phyloP scores from a whole-genome alignment of 2,113 vertebrate genomes.

The Labrus mixtus region DNA sequence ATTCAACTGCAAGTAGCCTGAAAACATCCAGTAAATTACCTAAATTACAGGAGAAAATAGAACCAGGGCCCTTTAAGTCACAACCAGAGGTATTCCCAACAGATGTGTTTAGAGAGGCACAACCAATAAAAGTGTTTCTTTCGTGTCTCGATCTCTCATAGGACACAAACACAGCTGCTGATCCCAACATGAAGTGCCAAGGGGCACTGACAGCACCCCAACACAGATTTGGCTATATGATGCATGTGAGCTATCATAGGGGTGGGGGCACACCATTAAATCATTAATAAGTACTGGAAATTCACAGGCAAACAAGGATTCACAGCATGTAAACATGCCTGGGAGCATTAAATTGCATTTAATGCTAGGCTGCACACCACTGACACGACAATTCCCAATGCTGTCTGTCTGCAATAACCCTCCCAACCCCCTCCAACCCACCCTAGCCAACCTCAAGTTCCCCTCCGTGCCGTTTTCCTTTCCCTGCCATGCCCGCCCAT shows the following conservation, averaged over 20 bases:
- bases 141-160: neutral
- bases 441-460: slow-evolving; percentile 49
- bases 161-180: slow-evolving; percentile 27
- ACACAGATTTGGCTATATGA: slow-evolving; percentile 31
- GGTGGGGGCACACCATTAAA: slow-evolving; percentile 43
- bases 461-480: slow-evolving; percentile 30
- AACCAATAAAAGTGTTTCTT: slow-evolving; percentile 15
- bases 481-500: slow-evolving; percentile 11
- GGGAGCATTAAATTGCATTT: slow-evolving; percentile 74
- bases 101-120: slow-evolving; percentile 42
- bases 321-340: slow-evolving; percentile 56
- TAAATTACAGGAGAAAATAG: slow-evolving; percentile 70
- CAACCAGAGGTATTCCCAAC: slow-evolving; percentile 47
- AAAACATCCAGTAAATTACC: slow-evolving; percentile 66
- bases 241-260: slow-evolving; percentile 20
- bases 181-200: slow-evolving; percentile 14
- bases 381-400: slow-evolving; percentile 60
- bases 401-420: slow-evolving; percentile 46
- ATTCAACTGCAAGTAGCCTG: slow-evolving; percentile 54
- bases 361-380: slow-evolving; percentile 70
- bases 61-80: slow-evolving; percentile 56
- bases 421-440: slow-evolving; percentile 5
- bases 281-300: slow-evolving; percentile 64
- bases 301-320: slow-evolving; percentile 52
- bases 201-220: neutral